Percentiles rank a stretch among this genome's conserved stretches.
Conservation (phyloP, 2,113 vertebrate genomes). For the cat (Felis catus) region DNA sequence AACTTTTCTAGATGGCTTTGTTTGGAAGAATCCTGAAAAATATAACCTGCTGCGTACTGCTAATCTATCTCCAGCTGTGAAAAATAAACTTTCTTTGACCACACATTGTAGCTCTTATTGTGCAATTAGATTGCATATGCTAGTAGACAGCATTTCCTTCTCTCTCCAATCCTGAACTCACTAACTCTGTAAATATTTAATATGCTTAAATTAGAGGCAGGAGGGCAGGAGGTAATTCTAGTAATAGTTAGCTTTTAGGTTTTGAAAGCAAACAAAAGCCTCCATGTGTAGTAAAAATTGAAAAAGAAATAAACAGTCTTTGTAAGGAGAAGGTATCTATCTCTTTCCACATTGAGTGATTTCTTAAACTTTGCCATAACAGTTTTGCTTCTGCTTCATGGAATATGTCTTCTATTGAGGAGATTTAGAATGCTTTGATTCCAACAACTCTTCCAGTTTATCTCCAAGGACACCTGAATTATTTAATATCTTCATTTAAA, state of each 20-base stretch:
- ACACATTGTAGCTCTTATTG: neutral
- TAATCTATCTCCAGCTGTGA: conserved; percentile 29
- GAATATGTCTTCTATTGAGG: conserved; percentile 55
- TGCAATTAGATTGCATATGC: neutral
- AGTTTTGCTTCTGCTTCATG: conserved; percentile 57
- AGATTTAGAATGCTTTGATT: conserved; percentile 71
- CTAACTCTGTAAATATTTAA: conserved; percentile 38
- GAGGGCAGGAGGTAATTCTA: neutral
- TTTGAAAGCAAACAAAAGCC: neutral
- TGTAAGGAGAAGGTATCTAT: neutral
- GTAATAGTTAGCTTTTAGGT: conserved; percentile 34
- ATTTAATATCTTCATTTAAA: conserved; percentile 71
- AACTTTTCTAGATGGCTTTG: neutral
- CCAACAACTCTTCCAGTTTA: conserved; percentile 69
- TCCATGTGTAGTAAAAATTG: neutral
- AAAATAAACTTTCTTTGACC: neutral
- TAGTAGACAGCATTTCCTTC: neutral
- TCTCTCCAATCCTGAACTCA: neutral
- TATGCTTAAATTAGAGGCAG: conserved; percentile 39
- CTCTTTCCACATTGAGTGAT: conserved; percentile 53
- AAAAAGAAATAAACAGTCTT: neutral
- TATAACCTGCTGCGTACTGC: neutral
- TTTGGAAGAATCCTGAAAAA: neutral
- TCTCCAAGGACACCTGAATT: conserved; percentile 76
- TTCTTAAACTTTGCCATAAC: conserved; percentile 66